Base-by-base conservation (phyloP, 2,113 vertebrate genomes). In the Falco punctatus region DNA sequence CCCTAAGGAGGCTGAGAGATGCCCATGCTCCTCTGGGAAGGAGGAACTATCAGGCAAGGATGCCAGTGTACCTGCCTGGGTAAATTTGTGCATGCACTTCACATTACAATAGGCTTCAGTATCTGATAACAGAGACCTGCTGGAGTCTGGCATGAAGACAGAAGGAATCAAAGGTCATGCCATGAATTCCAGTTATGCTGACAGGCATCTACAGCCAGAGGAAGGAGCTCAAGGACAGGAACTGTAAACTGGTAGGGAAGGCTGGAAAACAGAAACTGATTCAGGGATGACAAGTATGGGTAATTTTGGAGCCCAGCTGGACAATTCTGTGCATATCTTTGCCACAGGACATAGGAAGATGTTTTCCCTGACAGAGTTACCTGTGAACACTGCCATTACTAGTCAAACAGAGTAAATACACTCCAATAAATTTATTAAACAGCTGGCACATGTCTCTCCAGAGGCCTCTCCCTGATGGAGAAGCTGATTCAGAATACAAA, bases 161-260 rank as follows among this genome's bases (percentile, higher is more conserved):
- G 91, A 94, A 95, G 65, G 83, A 97, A 97, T 95, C 91, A 94
- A 95, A 98, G 96, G 92, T 95, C 94, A 80, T 88, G 94, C 95
- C 94, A 93, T 88, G 96, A 96, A 98, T 98, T 97, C 95, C 97
- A 98, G 94, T 94, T 95, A 97, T 97, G 97, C 84, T 95, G 96
- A 97, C 96, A 97, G 91, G 90, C 88, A 97, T 96, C 94, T 92
- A 81, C 57, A 91, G 67, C n/a, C 74, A 72, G 82, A 96, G 90
- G 93, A 96, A 96, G 77, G 88, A 97, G 84, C 87, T 93, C 91
- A 86, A 85, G 95, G 94, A 95, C 73, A 89, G 66, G 75, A 85
- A 94, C 74, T 81, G 59, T 38, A 80, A 92, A 86, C 64, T 81
- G 48, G 38, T 85, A 57, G 16, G 22, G 44, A 81, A 27, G 35